A percentile compares a stretch with the other conserved stretches of the same genome.
Evolutionary conservation across 1,140 invertebrate species (phyloP).

Genomic region (Vanessa atalanta): DNA sequence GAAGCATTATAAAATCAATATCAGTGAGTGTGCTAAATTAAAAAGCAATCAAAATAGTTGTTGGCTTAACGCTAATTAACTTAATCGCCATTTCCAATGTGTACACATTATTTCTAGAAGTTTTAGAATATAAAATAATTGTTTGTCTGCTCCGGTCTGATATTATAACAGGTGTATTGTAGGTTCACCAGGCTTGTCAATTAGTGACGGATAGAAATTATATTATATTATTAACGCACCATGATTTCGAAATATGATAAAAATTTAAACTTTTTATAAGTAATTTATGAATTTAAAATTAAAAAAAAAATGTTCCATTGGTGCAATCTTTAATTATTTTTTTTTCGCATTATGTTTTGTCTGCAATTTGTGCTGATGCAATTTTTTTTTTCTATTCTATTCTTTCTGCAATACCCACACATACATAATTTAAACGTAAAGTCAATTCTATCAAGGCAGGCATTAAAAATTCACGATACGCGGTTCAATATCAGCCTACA

Average conservation of each 20-base stretch:
- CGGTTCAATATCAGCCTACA: neutral
- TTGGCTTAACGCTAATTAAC: neutral
- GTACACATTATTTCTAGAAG: neutral
- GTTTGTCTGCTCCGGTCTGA: neutral
- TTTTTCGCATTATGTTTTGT: no score
- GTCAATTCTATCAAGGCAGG: no score
- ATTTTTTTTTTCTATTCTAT: no score
- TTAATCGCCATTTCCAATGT: neutral
- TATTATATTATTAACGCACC: neutral
- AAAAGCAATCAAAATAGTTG: neutral
- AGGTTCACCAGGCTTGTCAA: neutral
- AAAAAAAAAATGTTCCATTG: no score
- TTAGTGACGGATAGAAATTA: neutral
- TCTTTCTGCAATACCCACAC: neutral
- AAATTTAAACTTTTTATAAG: neutral
- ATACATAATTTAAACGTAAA: neutral
- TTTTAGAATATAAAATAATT: neutral
- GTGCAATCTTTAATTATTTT: no score
- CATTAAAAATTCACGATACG: no score
- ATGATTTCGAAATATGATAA: neutral
- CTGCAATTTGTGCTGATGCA: no score
- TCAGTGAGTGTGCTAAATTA: neutral
- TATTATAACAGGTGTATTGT: slow-evolving; percentile 11
- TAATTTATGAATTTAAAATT: no score
- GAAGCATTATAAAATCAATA: no score